These are phyloP conservation scores for Sphyrna mokarran DNA, from an alignment of 2,113 vertebrate genomes.

Conservation along the genomic window DNA sequence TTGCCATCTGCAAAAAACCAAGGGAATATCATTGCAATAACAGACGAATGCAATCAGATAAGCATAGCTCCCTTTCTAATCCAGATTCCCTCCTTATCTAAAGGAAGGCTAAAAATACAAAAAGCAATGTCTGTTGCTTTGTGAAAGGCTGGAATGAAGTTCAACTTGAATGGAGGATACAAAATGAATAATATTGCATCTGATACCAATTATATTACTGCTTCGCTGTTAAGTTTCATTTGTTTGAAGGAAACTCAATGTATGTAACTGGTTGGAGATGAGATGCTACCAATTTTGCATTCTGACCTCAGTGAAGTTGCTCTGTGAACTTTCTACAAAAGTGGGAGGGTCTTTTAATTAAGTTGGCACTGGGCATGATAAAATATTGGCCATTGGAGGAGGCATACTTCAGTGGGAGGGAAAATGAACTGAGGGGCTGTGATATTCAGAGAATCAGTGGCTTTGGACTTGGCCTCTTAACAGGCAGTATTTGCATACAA, in stretches of 20 bases:
- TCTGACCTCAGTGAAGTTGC: neutral
- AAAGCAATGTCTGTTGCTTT: neutral
- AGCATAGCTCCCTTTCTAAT: neutral
- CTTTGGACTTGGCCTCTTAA: neutral
- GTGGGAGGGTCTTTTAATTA: neutral
- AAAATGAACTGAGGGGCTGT: neutral
- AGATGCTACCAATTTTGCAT: neutral
- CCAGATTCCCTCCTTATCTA: neutral
- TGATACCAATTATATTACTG: neutral
- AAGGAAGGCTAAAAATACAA: too few species aligned
- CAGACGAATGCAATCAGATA: neutral
- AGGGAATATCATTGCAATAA: neutral
- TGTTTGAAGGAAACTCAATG: neutral
- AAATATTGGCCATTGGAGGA: neutral
- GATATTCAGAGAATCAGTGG: neutral
- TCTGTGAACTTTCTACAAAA: neutral
- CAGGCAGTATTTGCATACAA: neutral
- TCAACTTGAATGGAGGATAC: neutral
- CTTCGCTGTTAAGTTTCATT: neutral
- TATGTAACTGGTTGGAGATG: neutral
- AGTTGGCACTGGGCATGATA: neutral
- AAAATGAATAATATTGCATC: neutral
- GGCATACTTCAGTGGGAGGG: neutral
- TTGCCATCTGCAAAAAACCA: neutral
- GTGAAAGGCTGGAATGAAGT: neutral